Evolutionary conservation across 2,888 invertebrate species (phyloP), one percentile per base, ranked within the genome.

Genomic region (Glaucopsyche alexis): DNA sequence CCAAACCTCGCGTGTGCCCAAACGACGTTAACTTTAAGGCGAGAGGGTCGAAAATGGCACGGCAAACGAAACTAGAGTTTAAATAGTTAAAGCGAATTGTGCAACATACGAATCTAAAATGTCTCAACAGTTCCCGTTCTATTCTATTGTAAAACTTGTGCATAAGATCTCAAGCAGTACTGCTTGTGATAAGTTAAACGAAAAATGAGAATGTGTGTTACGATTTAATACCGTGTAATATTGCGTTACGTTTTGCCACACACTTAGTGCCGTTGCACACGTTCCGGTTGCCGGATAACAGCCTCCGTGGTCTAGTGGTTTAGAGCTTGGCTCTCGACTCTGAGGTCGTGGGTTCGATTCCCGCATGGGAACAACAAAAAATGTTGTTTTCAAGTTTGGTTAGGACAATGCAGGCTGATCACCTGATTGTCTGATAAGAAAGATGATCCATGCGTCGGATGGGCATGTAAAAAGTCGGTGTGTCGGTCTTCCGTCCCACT

Each of bases 11-110:
- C 52, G 45, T 42, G 52, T 14, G 38, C 13, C 7, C n/a, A 19
- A 14, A 14, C 73, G 78, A 79, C 80, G 75, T 74, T 80, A 78
- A 55, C n/a, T 7, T 49, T 4, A 14, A 8, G 19, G 47, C 6
- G 9, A 74, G 75, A 78, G 69, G 71, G 75, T 73, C 50, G 47
- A 75, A 65, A 73, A 75, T 74, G 16, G 60, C 55, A 74, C 7
- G 11, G 71, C 50, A 52, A 7, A 8, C 7, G 19, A 45, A 40
- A 29, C 65, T 64, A 38, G 47, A 40, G 72, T 77, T 79, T 77
- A 77, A 80, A 80, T 79, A 79, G 78, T 81, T 79, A 76, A 77
- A 78, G 76, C 77, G 77, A 79, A 78, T 78, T 75, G 76, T 78
- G 78, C 77, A 77, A 78, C 79, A 77, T 78, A 76, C 74, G 76